Conservation (phyloP, 1,140 invertebrate species). For the Dinoponera quadriceps region DNA sequence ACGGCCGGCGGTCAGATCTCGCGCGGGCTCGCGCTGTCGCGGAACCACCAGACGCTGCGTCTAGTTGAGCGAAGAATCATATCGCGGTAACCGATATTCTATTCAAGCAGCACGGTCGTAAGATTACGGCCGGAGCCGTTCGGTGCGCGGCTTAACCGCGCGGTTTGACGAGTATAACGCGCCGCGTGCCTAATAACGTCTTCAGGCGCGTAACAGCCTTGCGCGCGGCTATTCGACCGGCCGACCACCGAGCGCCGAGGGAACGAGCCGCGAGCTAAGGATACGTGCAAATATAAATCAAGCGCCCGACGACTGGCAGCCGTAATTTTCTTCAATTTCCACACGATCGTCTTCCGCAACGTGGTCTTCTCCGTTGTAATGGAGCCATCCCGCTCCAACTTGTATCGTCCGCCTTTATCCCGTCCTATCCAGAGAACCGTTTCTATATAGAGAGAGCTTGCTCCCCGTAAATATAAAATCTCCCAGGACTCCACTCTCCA, state of each 20-base stretch:
- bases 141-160: slow-evolving; percentile 27
- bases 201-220: slow-evolving; percentile 59
- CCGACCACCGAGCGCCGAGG: slow-evolving; percentile 5
- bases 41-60: no score
- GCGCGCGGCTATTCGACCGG: slow-evolving; percentile 37
- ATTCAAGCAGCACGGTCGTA: slow-evolving; percentile 53
- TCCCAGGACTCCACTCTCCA: no score
- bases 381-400: slow-evolving; percentile 50
- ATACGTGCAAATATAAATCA: slow-evolving; percentile 69
- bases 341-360: slow-evolving; percentile 60
- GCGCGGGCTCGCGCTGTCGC: no score
- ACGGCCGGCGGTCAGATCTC: no score
- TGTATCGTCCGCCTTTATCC: not conserved
- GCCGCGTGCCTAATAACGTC: slow-evolving; percentile 73
- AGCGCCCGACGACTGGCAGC: slow-evolving; percentile 50
- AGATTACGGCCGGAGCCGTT: slow-evolving; percentile 57
- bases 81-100: slow-evolving; percentile 49
- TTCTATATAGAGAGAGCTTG: not conserved
- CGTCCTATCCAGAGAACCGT: not conserved
- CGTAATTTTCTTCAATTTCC: slow-evolving; percentile 71
- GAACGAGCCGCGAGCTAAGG: slow-evolving; percentile 43
- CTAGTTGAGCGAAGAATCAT: slow-evolving; percentile 21
- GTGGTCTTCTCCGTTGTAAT: slow-evolving; percentile 57
- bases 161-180: slow-evolving; percentile 67
- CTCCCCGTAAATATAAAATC: not conserved